Base-by-base conservation (phyloP, 2,113 vertebrate genomes). In the Neodon shergylaensis region DNA sequence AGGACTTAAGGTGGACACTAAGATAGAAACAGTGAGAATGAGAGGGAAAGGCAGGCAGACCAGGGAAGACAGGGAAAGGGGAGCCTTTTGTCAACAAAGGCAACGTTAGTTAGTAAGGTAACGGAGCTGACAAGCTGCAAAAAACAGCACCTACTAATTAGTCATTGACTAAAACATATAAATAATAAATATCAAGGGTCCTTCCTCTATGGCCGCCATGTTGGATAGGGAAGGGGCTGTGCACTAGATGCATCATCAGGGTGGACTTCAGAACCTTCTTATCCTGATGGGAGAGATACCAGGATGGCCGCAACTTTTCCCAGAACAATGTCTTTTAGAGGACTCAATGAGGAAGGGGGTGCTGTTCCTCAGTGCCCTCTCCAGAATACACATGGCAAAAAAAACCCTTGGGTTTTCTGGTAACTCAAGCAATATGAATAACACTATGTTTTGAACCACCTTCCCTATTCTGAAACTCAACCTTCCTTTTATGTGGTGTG, bases 121-220 rank as follows among this genome's bases (percentile, higher is more conserved):
- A 99, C 98, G 95, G 99, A 99, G 99, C 98, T 97, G 98, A 99
- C 98, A 99, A 99, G 99, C 99, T 99, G 99, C 99, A 99, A 99
- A 99, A 77, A 99, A 99, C 99, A 99, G 99, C 99, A 99, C 98
- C 98, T 99, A 99, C 99, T 99, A 98, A 99, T 99, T 99, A 99
- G 99, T 99, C 99, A 99, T 98, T 99, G 99, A 99, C 99, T 99
- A 99, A 99, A 99, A 99, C 95, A 99, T 99, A 99, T 99, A 99
- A 99, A 99, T 99, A 99, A 99, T 99, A 99, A 99, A 99, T 99
- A 99, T 97, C 98, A 98, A 97, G 94, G 96, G 88, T 98, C 98
- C 97, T 96, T 98, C 97, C 98, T 98, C 98, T 96, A 97, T 96
- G 97, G 98, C 97, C 97, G 94, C 96, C 97, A 85, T 88, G 93